Evolutionary conservation across 2,888 invertebrate genomes (phyloP).

Genomic region (Laothoe populi): DNA sequence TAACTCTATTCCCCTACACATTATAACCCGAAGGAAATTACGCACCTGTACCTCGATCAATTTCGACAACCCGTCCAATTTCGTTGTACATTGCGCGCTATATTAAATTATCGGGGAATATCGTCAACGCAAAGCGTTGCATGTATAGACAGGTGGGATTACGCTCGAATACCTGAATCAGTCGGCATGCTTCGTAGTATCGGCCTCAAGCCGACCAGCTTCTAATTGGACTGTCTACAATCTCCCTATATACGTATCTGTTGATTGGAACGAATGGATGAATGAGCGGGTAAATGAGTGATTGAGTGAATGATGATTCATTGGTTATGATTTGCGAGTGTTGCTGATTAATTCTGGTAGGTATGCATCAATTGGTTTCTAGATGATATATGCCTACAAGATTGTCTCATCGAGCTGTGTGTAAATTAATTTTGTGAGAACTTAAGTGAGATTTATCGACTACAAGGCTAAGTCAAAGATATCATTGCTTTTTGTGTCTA

Average conservation of each 20-base stretch:
- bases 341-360: not conserved
- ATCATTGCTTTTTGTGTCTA: too few relatives aligned
- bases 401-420: too few relatives aligned
- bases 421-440: too few relatives aligned
- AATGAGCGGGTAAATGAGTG: conserved; percentile 6
- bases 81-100: conserved; percentile 17
- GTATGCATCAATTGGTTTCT: not conserved
- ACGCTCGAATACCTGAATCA: conserved; percentile 30
- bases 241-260: conserved; percentile 25
- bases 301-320: conserved; percentile 11
- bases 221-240: conserved; percentile 37
- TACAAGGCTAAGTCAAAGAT: too few relatives aligned
- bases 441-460: too few relatives aligned
- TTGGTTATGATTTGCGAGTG: conserved; percentile 4
- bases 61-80: conserved; percentile 15
- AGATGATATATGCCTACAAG: too few relatives aligned
- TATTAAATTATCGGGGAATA: conserved; percentile 22
- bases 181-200: conserved; percentile 29
- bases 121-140: conserved; percentile 4
- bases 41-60: conserved; percentile 3
- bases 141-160: not conserved
- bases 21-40: conserved; percentile 5
- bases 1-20: not conserved
- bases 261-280: conserved; percentile 22
- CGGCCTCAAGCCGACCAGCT: conserved; percentile 31